Conservation (phyloP, 1,140 invertebrate species). For the Oncopodura yosiiana region DNA sequence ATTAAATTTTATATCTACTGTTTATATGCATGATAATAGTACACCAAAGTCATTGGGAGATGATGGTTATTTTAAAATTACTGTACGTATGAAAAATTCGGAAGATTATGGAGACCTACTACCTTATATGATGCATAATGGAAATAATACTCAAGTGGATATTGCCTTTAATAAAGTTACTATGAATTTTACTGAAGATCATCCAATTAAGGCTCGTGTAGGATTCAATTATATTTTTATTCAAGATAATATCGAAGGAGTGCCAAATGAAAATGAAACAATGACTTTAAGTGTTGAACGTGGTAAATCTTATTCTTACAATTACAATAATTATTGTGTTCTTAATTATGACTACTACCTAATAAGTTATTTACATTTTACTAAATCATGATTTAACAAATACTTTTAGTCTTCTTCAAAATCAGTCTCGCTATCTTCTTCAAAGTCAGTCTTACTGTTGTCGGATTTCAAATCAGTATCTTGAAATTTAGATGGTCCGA, state of each 20-base stretch:
- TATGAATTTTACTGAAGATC: conserved; percentile 19
- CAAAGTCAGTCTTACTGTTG: too few species aligned
- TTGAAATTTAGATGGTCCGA: too few species aligned
- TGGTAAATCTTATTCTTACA: too few species aligned
- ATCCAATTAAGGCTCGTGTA: conserved; percentile 16
- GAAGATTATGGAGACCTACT: conserved; percentile 30
- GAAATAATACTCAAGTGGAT: conserved; percentile 30
- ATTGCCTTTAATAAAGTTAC: conserved; percentile 28
- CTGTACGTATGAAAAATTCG: conserved; percentile 19
- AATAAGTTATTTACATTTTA: too few species aligned
- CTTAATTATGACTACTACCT: too few species aligned
- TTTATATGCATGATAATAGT: conserved; percentile 3
- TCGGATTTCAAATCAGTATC: too few species aligned
- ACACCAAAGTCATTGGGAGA: conserved; percentile 11
- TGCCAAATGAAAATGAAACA: neutral
- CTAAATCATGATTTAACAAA: too few species aligned
- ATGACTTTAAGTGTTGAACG: too few species aligned
- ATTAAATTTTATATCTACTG: conserved; percentile 11
- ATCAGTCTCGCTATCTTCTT: too few species aligned
- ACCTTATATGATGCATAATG: conserved; percentile 31
- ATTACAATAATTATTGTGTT: neutral
- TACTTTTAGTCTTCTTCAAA: too few species aligned
- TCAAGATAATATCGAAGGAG: conserved; percentile 10
- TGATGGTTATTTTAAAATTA: conserved; percentile 22
- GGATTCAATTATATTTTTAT: conserved; percentile 26